phyloP scores from a whole-genome alignment of 2,113 vertebrate genomes.

The Anolis carolinensis region DNA sequence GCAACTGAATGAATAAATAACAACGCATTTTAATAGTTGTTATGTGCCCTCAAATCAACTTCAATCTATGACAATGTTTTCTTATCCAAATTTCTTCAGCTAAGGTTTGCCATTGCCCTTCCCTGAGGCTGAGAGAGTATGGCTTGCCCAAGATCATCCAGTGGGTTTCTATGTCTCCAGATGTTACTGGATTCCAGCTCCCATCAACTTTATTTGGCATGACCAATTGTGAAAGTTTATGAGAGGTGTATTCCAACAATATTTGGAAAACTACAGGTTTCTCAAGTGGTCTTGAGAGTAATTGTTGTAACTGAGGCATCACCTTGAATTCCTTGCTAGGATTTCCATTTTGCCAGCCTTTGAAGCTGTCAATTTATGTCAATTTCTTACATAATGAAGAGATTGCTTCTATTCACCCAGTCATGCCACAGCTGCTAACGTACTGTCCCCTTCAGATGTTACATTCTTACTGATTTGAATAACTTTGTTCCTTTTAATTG shows the following conservation, averaged over 20 bases:
- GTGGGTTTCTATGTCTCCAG: no score
- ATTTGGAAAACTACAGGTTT: no score
- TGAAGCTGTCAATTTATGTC: background rate
- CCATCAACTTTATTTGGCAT: background rate
- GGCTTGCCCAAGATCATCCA: no score
- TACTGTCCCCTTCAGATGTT: background rate
- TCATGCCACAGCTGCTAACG: background rate
- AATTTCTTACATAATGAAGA: no score
- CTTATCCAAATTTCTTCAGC: no score
- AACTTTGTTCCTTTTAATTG: background rate
- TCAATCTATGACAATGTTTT: no score
- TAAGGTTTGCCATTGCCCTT: no score
- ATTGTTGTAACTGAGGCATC: background rate
- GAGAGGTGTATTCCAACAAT: background rate
- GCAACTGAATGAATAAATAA: no score
- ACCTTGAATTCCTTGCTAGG: background rate
- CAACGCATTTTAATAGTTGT: no score
- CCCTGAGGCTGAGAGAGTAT: no score
- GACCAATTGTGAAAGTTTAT: background rate
- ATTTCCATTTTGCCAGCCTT: background rate
- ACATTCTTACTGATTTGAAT: background rate
- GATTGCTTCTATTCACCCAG: background rate
- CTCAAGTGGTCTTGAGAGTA: background rate
- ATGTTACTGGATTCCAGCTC: no score
- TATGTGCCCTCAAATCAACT: no score